These are phyloP conservation scores for Hemibagrus wyckioides DNA, from an alignment of 2,113 vertebrate species.

Conservation along the genomic window DNA sequence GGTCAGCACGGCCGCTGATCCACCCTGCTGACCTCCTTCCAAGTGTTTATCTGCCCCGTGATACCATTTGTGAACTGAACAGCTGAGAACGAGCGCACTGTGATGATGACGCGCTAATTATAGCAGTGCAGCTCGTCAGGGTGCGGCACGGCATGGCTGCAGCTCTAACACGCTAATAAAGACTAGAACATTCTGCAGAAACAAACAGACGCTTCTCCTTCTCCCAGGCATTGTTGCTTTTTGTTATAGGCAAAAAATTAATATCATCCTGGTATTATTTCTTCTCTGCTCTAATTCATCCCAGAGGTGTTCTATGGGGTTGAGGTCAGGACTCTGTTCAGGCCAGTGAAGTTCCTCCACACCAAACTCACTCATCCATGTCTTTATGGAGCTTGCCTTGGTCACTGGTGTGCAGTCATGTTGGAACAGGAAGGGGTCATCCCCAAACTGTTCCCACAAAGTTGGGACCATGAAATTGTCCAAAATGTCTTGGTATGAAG, in stretches of 20 bases:
- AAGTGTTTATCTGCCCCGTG: slow-evolving; percentile 57
- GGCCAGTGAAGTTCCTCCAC: no score
- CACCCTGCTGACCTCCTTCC: slow-evolving; percentile 25
- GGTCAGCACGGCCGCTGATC: neutral
- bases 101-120: slow-evolving; percentile 65
- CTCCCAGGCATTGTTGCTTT: neutral
- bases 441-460: no score
- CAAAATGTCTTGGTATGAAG: no score
- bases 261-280: neutral
- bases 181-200: neutral
- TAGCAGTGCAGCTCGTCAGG: slow-evolving; percentile 54
- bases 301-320: no score
- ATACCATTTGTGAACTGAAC: slow-evolving; percentile 62
- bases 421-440: no score
- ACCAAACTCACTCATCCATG: no score
- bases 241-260: neutral
- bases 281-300: no score
- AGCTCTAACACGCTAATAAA: slow-evolving; percentile 32
- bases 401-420: no score
- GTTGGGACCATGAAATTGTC: no score
- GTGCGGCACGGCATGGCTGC: slow-evolving; percentile 14
- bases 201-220: no score
- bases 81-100: slow-evolving; percentile 63
- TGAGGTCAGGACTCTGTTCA: no score
- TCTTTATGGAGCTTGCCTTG: no score